Evolutionary conservation across 1,140 invertebrate species (phyloP).

Genomic region (Pseudomyrmex sp.): DNA sequence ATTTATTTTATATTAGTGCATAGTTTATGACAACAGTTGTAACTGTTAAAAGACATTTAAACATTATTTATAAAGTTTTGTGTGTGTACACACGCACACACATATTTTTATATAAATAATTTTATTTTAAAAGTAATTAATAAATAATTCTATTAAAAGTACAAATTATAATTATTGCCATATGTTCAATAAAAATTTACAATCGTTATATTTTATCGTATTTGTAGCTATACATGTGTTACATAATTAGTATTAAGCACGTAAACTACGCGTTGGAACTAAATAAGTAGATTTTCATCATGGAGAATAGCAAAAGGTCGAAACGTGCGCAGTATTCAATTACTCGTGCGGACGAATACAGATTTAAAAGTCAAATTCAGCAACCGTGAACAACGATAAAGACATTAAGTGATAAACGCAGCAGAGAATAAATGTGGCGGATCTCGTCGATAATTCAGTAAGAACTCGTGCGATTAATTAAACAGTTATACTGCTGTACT

Average conservation of each 20-base stretch:
- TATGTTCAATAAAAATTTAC: too few species aligned
- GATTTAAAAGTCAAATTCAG: slow-evolving; percentile 48
- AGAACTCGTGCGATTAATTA: slow-evolving; percentile 46
- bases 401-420: slow-evolving; percentile 31
- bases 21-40: not conserved
- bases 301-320: not conserved
- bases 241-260: not conserved
- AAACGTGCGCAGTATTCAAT: not conserved
- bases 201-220: not conserved
- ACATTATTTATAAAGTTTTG: too few species aligned
- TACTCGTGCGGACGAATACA: not conserved
- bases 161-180: too few species aligned
- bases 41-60: too few species aligned
- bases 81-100: too few species aligned
- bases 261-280: slow-evolving; percentile 12
- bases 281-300: not conserved
- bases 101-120: too few species aligned
- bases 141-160: too few species aligned
- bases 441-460: slow-evolving; percentile 31
- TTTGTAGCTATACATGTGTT: not conserved
- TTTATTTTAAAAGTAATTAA: too few species aligned
- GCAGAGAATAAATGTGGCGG: too few species aligned
- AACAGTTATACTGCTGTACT: not conserved
- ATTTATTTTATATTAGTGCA: not conserved
- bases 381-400: slow-evolving; percentile 26